A percentile compares a stretch with the other conserved stretches of the same genome.
Conservation (phyloP, 1,140 invertebrate species). For the Diachasma alloeum region DNA sequence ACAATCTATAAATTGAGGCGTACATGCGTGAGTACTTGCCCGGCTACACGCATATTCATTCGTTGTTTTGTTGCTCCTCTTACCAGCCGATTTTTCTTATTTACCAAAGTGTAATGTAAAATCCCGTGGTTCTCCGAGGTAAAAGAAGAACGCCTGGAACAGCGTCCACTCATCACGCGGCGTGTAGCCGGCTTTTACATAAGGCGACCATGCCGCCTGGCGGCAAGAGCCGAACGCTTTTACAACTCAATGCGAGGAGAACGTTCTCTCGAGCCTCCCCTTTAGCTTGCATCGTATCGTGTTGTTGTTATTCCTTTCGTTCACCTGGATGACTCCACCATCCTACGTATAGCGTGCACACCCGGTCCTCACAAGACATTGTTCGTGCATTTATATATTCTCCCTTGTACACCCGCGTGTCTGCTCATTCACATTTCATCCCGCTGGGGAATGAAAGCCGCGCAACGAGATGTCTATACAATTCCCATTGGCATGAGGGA, state of each 20-base stretch:
- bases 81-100: neutral
- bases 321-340: neutral
- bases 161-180: slow-evolving; percentile 65
- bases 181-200: slow-evolving; percentile 64
- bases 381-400: neutral
- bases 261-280: slow-evolving; percentile 26
- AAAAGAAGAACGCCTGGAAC: slow-evolving; percentile 60
- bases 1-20: neutral
- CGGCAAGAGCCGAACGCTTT: slow-evolving; percentile 61
- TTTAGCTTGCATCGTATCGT: neutral
- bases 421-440: neutral
- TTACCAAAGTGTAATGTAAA: slow-evolving; percentile 36
- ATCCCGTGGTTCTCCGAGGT: slow-evolving; percentile 51
- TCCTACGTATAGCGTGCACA: neutral
- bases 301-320: neutral
- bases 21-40: neutral
- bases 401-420: neutral
- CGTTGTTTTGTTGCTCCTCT: neutral
- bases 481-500: neutral
- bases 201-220: slow-evolving; percentile 62
- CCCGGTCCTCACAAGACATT: neutral
- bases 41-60: neutral
- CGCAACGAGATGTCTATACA: neutral
- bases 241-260: slow-evolving; percentile 63
- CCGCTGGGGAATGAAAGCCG: neutral